Conservation (phyloP, 2,888 invertebrate genomes). For the Torymus auratus region DNA sequence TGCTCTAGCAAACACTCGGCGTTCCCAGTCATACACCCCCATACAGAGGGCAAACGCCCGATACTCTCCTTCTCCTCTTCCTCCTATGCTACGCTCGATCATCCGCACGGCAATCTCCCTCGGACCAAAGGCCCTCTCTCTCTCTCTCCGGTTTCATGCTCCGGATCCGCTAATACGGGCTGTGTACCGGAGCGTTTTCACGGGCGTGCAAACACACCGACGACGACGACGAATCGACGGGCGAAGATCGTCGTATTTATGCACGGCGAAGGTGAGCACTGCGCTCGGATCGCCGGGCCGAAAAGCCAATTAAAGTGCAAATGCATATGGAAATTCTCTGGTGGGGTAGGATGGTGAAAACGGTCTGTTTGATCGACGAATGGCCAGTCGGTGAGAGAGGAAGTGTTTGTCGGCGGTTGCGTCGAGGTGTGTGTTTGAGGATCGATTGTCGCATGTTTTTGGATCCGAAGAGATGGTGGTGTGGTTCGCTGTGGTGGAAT, state of each 20-base stretch:
- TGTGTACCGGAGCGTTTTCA: slow-evolving; percentile 24
- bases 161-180: slow-evolving; percentile 11
- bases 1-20: no score
- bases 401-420: no score
- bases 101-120: slow-evolving; percentile 6
- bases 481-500: no score
- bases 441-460: no score
- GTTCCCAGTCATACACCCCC: no score
- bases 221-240: slow-evolving; percentile 2
- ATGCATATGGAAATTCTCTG: slow-evolving; percentile 73
- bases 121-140: slow-evolving; percentile 5
- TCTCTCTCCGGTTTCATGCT: slow-evolving; percentile 9
- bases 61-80: neutral
- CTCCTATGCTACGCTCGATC: neutral
- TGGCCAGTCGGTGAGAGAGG: neutral
- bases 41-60: neutral
- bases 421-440: no score
- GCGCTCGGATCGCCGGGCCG: slow-evolving; percentile 40
- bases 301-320: slow-evolving; percentile 75
- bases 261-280: neutral
- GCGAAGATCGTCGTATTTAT: slow-evolving; percentile 22
- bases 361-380: slow-evolving; percentile 48
- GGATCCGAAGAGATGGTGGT: no score
- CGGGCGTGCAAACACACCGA: slow-evolving; percentile 4
- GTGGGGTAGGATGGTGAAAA: slow-evolving; percentile 61